phyloP scores from a whole-genome alignment of 1,140 invertebrate species.

The Piezodorus guildinii region DNA sequence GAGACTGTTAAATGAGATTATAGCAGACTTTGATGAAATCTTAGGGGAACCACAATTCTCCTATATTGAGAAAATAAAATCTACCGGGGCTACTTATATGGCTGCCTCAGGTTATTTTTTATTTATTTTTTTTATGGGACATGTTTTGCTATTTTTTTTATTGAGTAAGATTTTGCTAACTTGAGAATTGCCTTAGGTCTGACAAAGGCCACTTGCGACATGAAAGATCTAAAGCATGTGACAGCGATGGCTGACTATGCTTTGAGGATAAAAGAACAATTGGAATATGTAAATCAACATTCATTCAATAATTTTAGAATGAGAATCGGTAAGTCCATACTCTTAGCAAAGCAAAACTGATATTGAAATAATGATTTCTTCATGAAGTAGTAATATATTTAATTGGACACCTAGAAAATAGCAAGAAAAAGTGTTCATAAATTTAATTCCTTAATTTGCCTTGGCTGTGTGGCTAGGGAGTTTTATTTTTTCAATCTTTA shows the following conservation, averaged over 20 bases:
- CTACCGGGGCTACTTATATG: conserved; percentile 93
- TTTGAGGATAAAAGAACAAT: conserved; percentile 68
- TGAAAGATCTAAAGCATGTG: conserved; percentile 62
- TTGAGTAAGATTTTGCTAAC: background rate
- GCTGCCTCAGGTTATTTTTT: conserved; percentile 68
- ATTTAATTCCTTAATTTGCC: too few relatives aligned
- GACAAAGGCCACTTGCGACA: conserved; percentile 65
- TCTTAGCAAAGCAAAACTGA: background rate
- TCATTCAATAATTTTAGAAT: conserved; percentile 95
- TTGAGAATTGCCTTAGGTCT: conserved; percentile 42
- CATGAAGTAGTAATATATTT: too few relatives aligned
- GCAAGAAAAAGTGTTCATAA: too few relatives aligned
- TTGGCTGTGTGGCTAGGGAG: too few relatives aligned
- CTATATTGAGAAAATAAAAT: conserved; percentile 96
- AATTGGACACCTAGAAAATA: too few relatives aligned
- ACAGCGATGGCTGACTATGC: conserved; percentile 87
- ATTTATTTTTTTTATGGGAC: background rate
- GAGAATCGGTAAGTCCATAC: conserved; percentile 56
- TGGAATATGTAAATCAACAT: conserved; percentile 86
- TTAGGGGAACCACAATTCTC: conserved; percentile 73
- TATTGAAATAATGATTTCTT: background rate
- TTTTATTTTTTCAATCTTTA: too few relatives aligned
- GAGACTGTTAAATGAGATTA: conserved; percentile 89
- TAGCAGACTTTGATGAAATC: conserved; percentile 90
- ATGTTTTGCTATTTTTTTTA: background rate